Conservation (phyloP, 2,888 invertebrate species). For the Glaucopsyche alexis region DNA sequence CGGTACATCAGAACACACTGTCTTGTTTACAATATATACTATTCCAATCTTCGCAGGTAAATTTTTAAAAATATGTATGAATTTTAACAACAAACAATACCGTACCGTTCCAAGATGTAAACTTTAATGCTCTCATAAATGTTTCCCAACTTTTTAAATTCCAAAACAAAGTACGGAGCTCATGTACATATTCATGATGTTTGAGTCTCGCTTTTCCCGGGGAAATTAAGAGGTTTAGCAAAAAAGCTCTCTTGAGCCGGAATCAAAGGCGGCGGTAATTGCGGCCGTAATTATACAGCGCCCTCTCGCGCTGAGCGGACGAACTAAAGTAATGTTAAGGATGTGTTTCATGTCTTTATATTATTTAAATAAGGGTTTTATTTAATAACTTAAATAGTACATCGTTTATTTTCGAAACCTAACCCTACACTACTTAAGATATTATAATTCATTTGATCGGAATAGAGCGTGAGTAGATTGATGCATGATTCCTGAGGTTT, state of each 20-base stretch:
- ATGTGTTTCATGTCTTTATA: not conserved
- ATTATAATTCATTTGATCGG: too few species aligned
- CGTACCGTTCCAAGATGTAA: not conserved
- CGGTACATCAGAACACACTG: too few species aligned
- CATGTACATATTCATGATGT: conserved; percentile 44
- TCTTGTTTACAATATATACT: too few species aligned
- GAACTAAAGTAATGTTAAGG: conserved; percentile 35
- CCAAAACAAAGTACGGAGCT: conserved; percentile 31
- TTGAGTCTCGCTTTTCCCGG: conserved; percentile 40
- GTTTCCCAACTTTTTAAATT: conserved; percentile 26
- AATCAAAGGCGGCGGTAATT: conserved; percentile 63
- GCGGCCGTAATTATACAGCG: conserved; percentile 54
- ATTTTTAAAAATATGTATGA: not conserved
- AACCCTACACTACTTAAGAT: too few species aligned
- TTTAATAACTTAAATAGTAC: too few species aligned
- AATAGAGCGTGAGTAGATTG: too few species aligned
- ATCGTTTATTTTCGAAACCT: too few species aligned
- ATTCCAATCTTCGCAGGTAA: not conserved
- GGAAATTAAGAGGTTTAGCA: conserved; percentile 63
- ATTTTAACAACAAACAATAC: not conserved
- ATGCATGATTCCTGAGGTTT: too few species aligned
- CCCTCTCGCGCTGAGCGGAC: conserved; percentile 55
- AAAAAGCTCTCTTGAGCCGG: conserved; percentile 58
- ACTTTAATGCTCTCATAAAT: conserved; percentile 18
- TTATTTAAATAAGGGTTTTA: not conserved